Evolutionary conservation across 2,888 invertebrate species (phyloP).

Genomic region (Callosobruchus maculatus): DNA sequence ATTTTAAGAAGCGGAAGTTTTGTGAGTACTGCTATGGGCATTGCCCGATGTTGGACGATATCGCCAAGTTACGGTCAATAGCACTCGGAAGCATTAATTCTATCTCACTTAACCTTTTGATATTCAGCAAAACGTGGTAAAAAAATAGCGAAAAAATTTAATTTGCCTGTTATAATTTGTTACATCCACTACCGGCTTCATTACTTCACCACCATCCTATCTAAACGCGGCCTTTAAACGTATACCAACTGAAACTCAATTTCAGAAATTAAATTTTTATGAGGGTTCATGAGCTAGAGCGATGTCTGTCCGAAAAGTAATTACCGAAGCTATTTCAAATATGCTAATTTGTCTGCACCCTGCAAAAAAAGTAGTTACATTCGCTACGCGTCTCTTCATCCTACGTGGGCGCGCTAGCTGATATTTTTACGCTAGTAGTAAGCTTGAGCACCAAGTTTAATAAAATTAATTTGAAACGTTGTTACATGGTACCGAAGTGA

Average conservation of each 20-base stretch:
- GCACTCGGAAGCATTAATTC: too few relatives aligned
- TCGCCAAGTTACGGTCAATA: too few relatives aligned
- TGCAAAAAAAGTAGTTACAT: neutral
- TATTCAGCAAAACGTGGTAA: too few relatives aligned
- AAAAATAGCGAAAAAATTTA: too few relatives aligned
- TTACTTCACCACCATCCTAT: neutral
- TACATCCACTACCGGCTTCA: neutral
- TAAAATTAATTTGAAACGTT: neutral
- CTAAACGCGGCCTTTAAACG: neutral
- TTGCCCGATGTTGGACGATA: too few relatives aligned
- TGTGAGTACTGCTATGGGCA: too few relatives aligned
- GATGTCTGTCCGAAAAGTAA: neutral
- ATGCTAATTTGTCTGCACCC: neutral
- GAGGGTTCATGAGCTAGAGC: neutral
- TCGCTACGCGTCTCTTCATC: neutral
- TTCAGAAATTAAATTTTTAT: neutral
- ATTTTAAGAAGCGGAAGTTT: too few relatives aligned
- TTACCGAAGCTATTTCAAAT: neutral
- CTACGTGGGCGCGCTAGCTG: neutral
- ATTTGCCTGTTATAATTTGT: neutral
- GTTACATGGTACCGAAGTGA: too few relatives aligned
- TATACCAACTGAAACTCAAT: neutral
- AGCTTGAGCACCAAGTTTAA: too few relatives aligned
- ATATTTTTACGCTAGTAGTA: neutral
- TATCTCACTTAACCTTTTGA: too few relatives aligned